Evolutionary conservation across 2,797 vertebrate genomes (phyloP).

Genomic region (Rachycentron canadum): DNA sequence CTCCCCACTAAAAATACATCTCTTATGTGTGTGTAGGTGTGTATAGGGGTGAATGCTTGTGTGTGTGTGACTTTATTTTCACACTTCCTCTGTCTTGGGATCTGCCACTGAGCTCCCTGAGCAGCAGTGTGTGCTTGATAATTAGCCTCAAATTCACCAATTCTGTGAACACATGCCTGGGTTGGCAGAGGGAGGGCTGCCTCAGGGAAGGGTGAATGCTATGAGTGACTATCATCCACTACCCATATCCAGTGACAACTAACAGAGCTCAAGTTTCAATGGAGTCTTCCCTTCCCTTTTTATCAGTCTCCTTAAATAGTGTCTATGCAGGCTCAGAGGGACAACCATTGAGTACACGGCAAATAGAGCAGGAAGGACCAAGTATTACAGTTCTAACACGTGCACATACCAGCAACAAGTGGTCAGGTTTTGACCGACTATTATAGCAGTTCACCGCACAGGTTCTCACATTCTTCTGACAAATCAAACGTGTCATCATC

Average conservation of each 20-base stretch:
- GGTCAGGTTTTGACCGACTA: not conserved
- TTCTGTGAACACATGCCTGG: constrained; percentile 49
- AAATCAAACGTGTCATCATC: not conserved
- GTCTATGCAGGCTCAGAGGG: not conserved
- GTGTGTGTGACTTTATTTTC: constrained; percentile 39
- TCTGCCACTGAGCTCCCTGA: constrained; percentile 56
- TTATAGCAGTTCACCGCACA: not conserved
- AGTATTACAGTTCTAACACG: not conserved
- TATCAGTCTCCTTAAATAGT: not conserved
- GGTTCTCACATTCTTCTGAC: not conserved
- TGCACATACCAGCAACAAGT: not conserved
- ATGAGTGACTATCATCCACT: constrained; percentile 52
- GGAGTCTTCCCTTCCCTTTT: not conserved
- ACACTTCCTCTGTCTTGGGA: constrained; percentile 56
- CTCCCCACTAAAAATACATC: constrained; percentile 41
- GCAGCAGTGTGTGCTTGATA: constrained; percentile 64
- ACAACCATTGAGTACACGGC: not conserved
- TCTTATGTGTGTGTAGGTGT: constrained; percentile 36
- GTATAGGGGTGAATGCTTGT: constrained; percentile 13
- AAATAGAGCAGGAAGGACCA: not conserved
- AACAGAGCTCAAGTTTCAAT: constrained; percentile 4
- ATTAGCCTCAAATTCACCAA: constrained; percentile 67
- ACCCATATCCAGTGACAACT: constrained; percentile 18
- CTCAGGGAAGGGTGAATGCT: constrained; percentile 51
- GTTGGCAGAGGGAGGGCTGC: constrained; percentile 42